These are phyloP conservation scores for Miopithecus talapoin DNA, from an alignment of 2,797 vertebrate genomes.

Conservation along the genomic window DNA sequence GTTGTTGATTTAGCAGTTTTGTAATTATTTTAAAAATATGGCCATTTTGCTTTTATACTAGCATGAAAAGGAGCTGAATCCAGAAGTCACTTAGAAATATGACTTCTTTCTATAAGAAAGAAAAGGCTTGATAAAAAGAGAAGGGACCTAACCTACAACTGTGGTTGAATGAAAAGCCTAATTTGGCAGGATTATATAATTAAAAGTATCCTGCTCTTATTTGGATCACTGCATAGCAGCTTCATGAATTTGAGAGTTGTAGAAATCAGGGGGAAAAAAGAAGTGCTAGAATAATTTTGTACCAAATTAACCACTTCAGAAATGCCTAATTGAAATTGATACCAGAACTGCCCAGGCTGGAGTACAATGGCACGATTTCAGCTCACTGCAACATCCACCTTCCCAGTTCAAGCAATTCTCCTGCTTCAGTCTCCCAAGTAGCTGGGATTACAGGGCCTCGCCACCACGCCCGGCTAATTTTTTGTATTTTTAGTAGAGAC, in stretches of 20 bases:
- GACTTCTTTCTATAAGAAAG: background rate
- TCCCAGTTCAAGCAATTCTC: too few relatives aligned
- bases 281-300: background rate
- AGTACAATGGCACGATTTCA: too few relatives aligned
- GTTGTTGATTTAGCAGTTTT: background rate
- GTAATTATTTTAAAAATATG: slow-evolving; percentile 2
- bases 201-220: background rate
- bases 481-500: too few relatives aligned
- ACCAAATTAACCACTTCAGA: background rate
- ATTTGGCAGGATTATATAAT: background rate
- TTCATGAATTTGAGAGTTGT: background rate
- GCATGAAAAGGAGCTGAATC: background rate
- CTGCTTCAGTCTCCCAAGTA: too few relatives aligned
- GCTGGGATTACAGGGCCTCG: too few relatives aligned
- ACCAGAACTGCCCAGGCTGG: background rate
- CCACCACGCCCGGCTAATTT: too few relatives aligned
- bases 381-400: too few relatives aligned
- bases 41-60: background rate
- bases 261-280: background rate
- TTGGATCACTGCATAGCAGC: background rate
- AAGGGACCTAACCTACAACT: background rate
- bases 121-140: background rate
- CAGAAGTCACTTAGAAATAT: background rate
- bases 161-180: background rate
- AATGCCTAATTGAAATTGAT: background rate